phyloP scores from a whole-genome alignment of 1,140 invertebrate species.

The Watersipora subatra region DNA sequence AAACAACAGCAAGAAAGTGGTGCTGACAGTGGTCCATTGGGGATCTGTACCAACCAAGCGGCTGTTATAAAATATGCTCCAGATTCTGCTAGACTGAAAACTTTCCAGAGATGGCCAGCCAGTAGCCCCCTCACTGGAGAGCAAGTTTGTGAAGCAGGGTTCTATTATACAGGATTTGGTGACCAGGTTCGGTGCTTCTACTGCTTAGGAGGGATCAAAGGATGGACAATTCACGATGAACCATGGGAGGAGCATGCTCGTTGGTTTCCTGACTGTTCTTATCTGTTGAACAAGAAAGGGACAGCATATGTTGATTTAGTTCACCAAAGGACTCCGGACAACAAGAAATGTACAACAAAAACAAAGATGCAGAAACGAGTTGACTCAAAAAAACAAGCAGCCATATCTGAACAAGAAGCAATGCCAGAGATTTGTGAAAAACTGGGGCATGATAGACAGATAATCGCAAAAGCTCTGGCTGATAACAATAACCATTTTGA shows the following conservation, averaged over 20 bases:
- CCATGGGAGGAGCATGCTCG: constrained; percentile 76
- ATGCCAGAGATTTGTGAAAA: neutral
- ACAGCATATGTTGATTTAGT: constrained; percentile 52
- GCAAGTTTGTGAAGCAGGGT: neutral
- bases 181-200: constrained; percentile 74
- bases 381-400: neutral
- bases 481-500: neutral
- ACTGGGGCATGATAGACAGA: neutral
- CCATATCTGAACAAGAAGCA: neutral
- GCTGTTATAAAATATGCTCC: constrained; percentile 37
- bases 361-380: neutral
- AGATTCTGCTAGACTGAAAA: constrained; percentile 52
- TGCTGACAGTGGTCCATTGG: constrained; percentile 18
- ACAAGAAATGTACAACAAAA: neutral
- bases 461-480: neutral
- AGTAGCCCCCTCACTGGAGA: constrained; percentile 1
- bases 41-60: constrained; percentile 18
- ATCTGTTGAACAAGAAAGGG: constrained; percentile 59
- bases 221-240: constrained; percentile 70
- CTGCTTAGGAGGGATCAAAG: constrained; percentile 69
- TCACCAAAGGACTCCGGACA: neutral
- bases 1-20: neutral
- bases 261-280: constrained; percentile 66
- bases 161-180: constrained; percentile 44
- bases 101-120: constrained; percentile 47